Base-by-base conservation (phyloP, 2,797 vertebrate species). In the Orientallactaga sibirica region DNA sequence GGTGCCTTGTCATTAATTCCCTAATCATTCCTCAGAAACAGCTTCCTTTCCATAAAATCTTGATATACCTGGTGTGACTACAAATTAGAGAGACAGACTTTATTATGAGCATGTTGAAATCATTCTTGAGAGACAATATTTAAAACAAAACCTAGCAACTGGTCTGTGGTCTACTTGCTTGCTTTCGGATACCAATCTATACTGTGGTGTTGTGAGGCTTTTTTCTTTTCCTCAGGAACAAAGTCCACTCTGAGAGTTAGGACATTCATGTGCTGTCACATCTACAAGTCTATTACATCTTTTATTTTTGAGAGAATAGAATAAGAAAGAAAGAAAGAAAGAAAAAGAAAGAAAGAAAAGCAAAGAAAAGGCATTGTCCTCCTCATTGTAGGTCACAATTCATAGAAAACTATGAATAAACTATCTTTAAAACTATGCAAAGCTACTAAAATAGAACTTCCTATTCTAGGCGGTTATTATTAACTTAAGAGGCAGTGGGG, bases 51-150 rank as follows among this genome's bases (percentile, higher is more conserved):
- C 2, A 4, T 74, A 92, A 87, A 93, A 94, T 24, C 86, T 27
- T 25, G 43, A 94, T 93, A 92, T 94, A 76, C 85, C 95, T 78
- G 64, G 73, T 89, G 29, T 85, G 87, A 86, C 95, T 92, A 33
- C 93, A 90, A 85, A 97, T 91, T 88, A 93, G 91, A 93, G 96
- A 86, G 89, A 92, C 73, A 43, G 84, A 93, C 88, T 96, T 95
- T 83, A 71, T 95, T 90, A 78, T 92, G 90, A 10, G 82, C 55
- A 93, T 97, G 73, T 94, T 88, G 88, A 93, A 92, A 92, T 92
- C 76, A 88, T 81, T 94, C 67, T 96, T 92, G 68, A 91, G 79
- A 86, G 87, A 94, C 89, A 82, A 11, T 62, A 52, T 90, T 95
- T 91, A 82, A 96, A 92, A 92, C 64, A 88, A 90, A 92, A 88